These are phyloP conservation scores for Pyrocephalus nanus DNA, from an alignment of 2,797 vertebrate genomes.

Conservation along the genomic window DNA sequence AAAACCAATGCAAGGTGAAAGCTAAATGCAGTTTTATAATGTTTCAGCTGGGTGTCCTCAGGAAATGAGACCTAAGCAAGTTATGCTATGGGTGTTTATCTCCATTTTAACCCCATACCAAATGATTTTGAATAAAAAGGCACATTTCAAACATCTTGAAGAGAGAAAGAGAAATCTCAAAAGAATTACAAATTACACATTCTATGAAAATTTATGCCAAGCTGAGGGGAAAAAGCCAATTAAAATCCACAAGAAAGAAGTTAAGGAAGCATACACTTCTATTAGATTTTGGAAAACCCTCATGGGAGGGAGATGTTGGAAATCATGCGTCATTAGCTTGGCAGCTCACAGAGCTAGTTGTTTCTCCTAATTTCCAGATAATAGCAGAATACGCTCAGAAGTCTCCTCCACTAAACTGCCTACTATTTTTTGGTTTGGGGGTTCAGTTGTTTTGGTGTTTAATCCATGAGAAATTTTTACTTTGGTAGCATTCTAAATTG, in stretches of 20 bases:
- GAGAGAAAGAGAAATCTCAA: background rate
- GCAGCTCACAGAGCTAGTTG: constrained; percentile 19
- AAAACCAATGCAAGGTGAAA: background rate
- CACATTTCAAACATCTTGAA: background rate
- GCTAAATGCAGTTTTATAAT: background rate
- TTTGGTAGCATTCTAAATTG: background rate
- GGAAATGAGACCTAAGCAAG: background rate
- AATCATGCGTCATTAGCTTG: constrained; percentile 41
- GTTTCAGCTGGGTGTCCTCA: background rate
- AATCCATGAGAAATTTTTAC: background rate
- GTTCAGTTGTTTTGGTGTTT: background rate
- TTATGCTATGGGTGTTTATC: background rate
- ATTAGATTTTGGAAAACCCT: constrained; percentile 44
- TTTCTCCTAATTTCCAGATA: constrained; percentile 41
- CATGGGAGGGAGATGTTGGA: constrained; percentile 8
- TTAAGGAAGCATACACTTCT: background rate
- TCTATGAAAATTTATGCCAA: constrained; percentile 19
- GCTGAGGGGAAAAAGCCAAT: constrained; percentile 12
- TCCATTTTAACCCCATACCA: background rate
- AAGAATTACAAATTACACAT: constrained; percentile 8
- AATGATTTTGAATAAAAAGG: background rate
- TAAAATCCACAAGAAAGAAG: constrained; percentile 47
- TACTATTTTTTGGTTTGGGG: background rate
- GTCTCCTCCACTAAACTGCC: background rate
- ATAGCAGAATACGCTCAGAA: background rate